Evolutionary conservation across 2,113 vertebrate species (phyloP), one percentile per base, ranked within the genome.

Genomic region (Cyanoderma ruficeps): DNA sequence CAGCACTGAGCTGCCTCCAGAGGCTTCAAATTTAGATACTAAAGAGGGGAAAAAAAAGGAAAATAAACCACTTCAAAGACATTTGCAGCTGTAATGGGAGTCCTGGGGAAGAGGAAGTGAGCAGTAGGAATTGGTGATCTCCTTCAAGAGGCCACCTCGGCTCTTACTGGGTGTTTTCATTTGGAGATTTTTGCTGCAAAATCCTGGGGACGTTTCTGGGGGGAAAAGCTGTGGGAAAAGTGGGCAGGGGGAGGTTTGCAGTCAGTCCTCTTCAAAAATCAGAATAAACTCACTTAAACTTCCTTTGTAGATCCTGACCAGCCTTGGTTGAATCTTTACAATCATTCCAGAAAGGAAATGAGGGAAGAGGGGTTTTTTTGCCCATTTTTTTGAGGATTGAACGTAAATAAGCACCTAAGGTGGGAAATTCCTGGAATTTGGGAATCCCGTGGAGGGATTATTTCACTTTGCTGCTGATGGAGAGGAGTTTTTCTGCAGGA

Each of bases 351-450:
- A n/a, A 53, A 28, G 15, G 53, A 76, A 82, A 57, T 2, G 8
- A 50, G 5, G 13, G 27, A 25, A 56, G 3, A 8, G 9, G 5
- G 0, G n/a, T n/a, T 49, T 46, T 59, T 25, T 56, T 27, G 1
- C 8, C 20, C 15, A 6, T 59, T 77, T 92, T 92, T 65, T 2
- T 13, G 30, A 47, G n/a, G 11, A 9, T 23, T 39, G 4, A 33
- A 19, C 22, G 5, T 60, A 41, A 83, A 46, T 42, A 25, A 80
- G 15, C 49, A 15, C 33, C 49, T 23, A 9, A 50, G 13, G 18
- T 20, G 1, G 1, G 1, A 22, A 65, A 33, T 52, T 22, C 31
- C 5, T 30, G n/a, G 33, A 8, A 41, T 50, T 52, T 72, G 49
- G 61, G 65, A 53, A 61, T 53, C 23, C 27, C 35, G 1, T 5